A percentile compares a stretch with the other conserved stretches of the same genome.
Evolutionary conservation across 2,113 vertebrate species (phyloP).

Genomic region (Andinoacara biseriatus): DNA sequence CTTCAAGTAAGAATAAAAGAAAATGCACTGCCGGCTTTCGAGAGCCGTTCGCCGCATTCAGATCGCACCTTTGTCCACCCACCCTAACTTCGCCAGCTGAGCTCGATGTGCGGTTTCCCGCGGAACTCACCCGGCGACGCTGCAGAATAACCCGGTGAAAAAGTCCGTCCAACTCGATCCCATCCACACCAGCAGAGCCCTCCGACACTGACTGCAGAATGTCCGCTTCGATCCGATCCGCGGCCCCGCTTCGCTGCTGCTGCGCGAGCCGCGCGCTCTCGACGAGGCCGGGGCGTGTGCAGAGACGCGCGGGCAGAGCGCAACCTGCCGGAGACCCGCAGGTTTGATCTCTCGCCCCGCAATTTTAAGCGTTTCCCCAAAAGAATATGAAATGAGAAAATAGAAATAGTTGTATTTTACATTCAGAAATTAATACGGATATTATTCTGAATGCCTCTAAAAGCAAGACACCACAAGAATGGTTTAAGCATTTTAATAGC

Average conservation of each 20-base stretch:
- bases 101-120: neutral
- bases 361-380: too few species aligned
- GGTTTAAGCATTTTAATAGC: too few species aligned
- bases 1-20: neutral
- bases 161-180: slow-evolving; percentile 37
- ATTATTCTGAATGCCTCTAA: too few species aligned
- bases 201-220: neutral
- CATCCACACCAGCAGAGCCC: slow-evolving; percentile 40
- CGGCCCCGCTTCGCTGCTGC: slow-evolving; percentile 20
- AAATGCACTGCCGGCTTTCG: neutral
- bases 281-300: slow-evolving; percentile 19
- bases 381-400: too few species aligned
- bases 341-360: neutral
- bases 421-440: too few species aligned
- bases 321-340: slow-evolving; percentile 67
- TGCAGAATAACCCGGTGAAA: slow-evolving; percentile 31
- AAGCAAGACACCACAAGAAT: too few species aligned
- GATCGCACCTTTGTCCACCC: neutral
- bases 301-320: slow-evolving; percentile 66
- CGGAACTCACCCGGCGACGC: slow-evolving; percentile 47
- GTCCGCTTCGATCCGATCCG: neutral
- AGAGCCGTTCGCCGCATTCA: slow-evolving; percentile 25
- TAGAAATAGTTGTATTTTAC: too few species aligned
- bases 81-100: slow-evolving; percentile 7
- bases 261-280: slow-evolving; percentile 40